These are phyloP conservation scores for Phyllostomus discolor DNA, from an alignment of 2,113 vertebrate species.

Conservation along the genomic window DNA sequence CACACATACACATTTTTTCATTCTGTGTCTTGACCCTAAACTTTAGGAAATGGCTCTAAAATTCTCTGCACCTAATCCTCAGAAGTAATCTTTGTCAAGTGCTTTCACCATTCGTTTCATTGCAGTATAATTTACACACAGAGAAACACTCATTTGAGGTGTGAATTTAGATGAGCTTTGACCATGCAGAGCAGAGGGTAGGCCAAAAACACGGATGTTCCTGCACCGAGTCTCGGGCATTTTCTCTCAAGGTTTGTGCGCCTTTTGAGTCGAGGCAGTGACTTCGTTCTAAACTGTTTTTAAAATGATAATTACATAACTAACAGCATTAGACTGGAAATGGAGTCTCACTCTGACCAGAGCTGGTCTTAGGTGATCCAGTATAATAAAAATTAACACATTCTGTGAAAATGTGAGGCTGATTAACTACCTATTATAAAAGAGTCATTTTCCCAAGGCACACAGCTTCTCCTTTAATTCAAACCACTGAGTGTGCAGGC, in stretches of 20 bases:
- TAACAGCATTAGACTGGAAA: neutral
- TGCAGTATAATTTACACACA: neutral
- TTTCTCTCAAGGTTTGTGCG: neutral
- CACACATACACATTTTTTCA: neutral
- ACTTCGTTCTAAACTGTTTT: neutral
- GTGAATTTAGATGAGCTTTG: neutral
- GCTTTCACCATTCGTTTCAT: neutral
- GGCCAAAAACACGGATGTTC: neutral
- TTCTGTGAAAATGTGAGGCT: neutral
- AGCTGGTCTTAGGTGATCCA: neutral
- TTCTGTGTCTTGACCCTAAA: neutral
- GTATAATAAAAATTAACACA: neutral
- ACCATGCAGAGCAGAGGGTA: neutral
- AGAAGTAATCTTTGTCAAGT: neutral
- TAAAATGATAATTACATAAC: neutral
- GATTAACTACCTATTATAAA: neutral
- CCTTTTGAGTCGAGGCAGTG: neutral
- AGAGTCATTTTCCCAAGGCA: neutral
- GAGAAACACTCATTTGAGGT: neutral
- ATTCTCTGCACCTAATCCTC: neutral
- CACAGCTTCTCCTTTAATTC: neutral
- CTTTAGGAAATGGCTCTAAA: neutral
- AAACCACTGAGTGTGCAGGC: neutral
- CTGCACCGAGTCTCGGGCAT: neutral
- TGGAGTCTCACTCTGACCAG: neutral